A percentile compares a stretch with the other conserved stretches of the same genome.
phyloP scores from a whole-genome alignment of 2,113 vertebrate genomes.

The Perognathus longimembris region DNA sequence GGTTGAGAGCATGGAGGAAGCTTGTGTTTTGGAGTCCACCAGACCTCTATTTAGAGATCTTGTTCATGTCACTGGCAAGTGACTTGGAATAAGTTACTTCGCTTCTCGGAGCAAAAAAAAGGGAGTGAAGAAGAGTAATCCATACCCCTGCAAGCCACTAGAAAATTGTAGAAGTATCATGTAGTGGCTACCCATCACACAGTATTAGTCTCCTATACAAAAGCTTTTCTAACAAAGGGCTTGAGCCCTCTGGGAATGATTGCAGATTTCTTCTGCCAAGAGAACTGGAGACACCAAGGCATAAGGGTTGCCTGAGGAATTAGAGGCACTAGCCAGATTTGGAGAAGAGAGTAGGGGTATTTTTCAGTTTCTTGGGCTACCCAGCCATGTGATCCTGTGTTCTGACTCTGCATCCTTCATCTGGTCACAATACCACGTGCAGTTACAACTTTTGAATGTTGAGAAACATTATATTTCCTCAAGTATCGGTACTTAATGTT shows the following conservation, averaged over 20 bases:
- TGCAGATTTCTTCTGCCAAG: background rate
- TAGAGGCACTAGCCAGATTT: background rate
- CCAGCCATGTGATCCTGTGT: background rate
- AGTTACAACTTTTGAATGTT: constrained; percentile 68
- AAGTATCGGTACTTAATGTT: constrained; percentile 78
- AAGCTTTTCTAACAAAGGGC: background rate
- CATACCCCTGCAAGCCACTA: background rate
- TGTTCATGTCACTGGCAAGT: background rate
- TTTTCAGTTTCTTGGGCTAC: background rate
- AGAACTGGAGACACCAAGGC: background rate
- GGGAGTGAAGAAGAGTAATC: background rate
- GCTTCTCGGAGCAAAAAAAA: background rate
- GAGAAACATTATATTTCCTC: constrained; percentile 81
- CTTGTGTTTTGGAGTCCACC: background rate
- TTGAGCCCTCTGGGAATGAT: background rate
- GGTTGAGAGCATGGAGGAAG: background rate
- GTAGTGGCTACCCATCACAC: background rate
- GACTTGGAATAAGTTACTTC: background rate
- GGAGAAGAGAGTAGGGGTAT: background rate
- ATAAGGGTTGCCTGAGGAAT: background rate
- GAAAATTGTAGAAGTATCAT: background rate
- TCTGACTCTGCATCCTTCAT: constrained; percentile 43
- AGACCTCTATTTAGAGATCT: background rate
- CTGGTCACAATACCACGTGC: constrained; percentile 67
- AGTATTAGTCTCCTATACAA: background rate